Percentiles rank a stretch among this genome's conserved stretches.
Evolutionary conservation across 1,140 invertebrate genomes (phyloP).

Genomic region (Orius laevigatus): DNA sequence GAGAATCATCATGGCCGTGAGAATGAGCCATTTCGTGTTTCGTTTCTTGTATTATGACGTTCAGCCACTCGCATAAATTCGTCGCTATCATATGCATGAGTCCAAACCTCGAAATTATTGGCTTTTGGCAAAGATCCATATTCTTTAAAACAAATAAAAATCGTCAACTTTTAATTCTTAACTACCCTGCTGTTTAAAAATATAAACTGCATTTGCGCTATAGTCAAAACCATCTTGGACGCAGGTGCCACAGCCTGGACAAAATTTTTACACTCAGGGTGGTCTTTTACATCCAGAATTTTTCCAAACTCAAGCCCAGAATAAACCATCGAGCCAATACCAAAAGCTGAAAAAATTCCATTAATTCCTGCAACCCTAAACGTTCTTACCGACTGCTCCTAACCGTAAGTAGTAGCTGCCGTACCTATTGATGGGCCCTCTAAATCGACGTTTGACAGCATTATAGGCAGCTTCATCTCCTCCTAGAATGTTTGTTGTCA

Average conservation of each 20-base stretch:
- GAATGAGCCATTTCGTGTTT: conserved; percentile 36
- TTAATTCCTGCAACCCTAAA: neutral
- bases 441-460: neutral
- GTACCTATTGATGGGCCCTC: conserved; percentile 21
- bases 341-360: conserved; percentile 32
- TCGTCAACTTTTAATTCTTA: neutral
- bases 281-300: conserved; percentile 34
- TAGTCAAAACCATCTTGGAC: conserved; percentile 38
- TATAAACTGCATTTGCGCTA: conserved; percentile 49
- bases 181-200: conserved; percentile 44
- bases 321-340: conserved; percentile 51
- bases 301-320: conserved; percentile 46
- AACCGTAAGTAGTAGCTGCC: conserved; percentile 66
- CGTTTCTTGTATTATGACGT: conserved; percentile 44
- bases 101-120: conserved; percentile 39
- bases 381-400: conserved; percentile 35
- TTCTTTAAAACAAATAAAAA: conserved; percentile 13
- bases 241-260: conserved; percentile 38
- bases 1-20: no score
- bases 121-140: conserved; percentile 28
- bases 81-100: conserved; percentile 40
- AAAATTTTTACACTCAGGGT: conserved; percentile 35
- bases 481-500: neutral
- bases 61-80: conserved; percentile 47
- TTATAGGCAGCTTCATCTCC: conserved; percentile 2